Base-by-base conservation (phyloP, 2,797 vertebrate species). In the Hoplostethus atlanticus region DNA sequence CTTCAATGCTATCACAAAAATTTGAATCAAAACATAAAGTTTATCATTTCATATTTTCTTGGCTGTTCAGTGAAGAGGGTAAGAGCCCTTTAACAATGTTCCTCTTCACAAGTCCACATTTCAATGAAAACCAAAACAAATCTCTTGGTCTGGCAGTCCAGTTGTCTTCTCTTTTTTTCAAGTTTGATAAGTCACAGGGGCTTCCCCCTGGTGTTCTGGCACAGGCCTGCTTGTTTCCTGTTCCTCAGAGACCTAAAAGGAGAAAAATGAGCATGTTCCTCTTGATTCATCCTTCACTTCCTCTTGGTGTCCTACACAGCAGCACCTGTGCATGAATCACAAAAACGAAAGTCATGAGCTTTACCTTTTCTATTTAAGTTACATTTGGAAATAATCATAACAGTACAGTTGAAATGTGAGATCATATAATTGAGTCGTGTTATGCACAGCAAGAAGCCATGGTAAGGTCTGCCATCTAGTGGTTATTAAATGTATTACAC, bases 401-500 rank as follows among this genome's bases (percentile, higher is more conserved):
- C 30, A 5, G 44, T 80, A 64, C 6, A 75, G 71, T 11, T 8
- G 52, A 57, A 73, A 66, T 65, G 28, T 13, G 16, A 69, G 13
- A 31, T 56, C 30, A 34, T 64, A 48, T 59, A 48, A 75, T 65
- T 36, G 1, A 77, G 63, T 62, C 61, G 8, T 34, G 42, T 47
- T 12, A 51, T 61, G 44, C 72, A 76, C 46, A 66, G 4, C 28
- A 31, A 47, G n/a, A 82, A 62, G 70, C 34, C 58, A 81, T 83
- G 89, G 93, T 90, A 81, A 73, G 84, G 89, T 71, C 84, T 92
- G 83, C 85, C 87, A 92, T 85, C 93, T 89, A 83, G 90, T 83
- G 87, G 90, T 71, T 11, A 28, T 52, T 46, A 62, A 5, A 34
- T 52, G 62, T 12, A 92, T 65, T 79, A 69, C 85, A 83, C 15